Evolutionary conservation across 2,113 vertebrate genomes (phyloP), one percentile per base, ranked within the genome.

Genomic region (Kryptolebias marmoratus): DNA sequence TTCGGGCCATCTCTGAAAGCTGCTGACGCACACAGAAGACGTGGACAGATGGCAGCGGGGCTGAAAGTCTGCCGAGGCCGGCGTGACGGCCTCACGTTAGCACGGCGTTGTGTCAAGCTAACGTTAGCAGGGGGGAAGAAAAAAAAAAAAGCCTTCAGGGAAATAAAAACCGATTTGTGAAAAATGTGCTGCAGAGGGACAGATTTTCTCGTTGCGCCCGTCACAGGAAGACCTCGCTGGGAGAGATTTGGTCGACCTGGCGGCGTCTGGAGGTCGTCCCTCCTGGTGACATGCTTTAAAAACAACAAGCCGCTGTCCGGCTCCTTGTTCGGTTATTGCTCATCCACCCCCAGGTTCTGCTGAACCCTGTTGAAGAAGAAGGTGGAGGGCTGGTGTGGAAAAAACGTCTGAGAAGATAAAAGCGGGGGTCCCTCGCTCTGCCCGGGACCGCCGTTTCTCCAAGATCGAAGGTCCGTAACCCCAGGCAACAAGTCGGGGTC

Each of bases 281-380:
- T 73, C 76, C 77, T 61, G 55, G 71, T 66, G 64, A 78, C 83
- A 84, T 79, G 79, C 85, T 80, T 56, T 67, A 66, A 45, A 22
- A 57, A 78, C 75, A 62, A 64, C 60, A 63, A 63, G 71, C 30
- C 59, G 82, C 77, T 70, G 63, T 82, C 61, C 73, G 58, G 73
- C 77, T 80, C 72, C 75, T 79, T 61, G 50, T 36, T 75, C 70
- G 85, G 83, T 93, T 94, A 93, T 94, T 94, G 93, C 93, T 94
- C 85, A 80, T 81, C 83, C 59, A 83, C 91, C 83, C 85, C 87
- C 85, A 10, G 85, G 79, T 85, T 85, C 66, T 71, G 75, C 55
- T 75, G 30, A 68, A 80, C 65, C 59, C 76, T 55, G 18, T 75
- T 76, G 58, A 69, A 77, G 28, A 77, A 78, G 79, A 83, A 81